phyloP scores from a whole-genome alignment of 2,113 vertebrate species.

The Sinocyclocheilus anophthalmus region DNA sequence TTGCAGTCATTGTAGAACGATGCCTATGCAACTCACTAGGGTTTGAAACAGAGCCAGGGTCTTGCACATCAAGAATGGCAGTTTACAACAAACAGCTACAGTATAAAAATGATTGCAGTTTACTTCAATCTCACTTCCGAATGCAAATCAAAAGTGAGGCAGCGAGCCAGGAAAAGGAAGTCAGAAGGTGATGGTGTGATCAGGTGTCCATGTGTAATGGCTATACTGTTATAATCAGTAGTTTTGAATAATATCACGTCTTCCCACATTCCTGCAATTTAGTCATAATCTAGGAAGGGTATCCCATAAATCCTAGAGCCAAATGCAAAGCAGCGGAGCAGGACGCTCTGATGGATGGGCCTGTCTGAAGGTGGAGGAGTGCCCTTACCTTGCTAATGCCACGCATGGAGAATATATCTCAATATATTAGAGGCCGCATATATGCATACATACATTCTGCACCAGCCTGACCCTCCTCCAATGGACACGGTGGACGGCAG shows the following conservation, averaged over 20 bases:
- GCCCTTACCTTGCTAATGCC: conserved; percentile 40
- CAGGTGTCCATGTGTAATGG: conserved; percentile 38
- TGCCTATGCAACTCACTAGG: neutral
- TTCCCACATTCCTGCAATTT: conserved; percentile 37
- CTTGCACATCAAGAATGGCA: neutral
- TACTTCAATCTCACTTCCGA: neutral
- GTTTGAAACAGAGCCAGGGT: neutral
- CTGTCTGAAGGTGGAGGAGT: conserved; percentile 39
- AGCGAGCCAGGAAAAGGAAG: neutral
- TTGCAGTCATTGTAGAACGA: neutral
- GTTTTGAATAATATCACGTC: conserved; percentile 41
- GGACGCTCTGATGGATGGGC: conserved; percentile 41
- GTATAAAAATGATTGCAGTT: neutral
- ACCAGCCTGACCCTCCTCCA: conserved; percentile 26
- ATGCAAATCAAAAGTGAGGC: neutral
- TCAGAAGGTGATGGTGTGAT: conserved; percentile 38
- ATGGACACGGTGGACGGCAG: neutral
- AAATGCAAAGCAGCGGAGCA: conserved; percentile 44
- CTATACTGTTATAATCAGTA: conserved; percentile 41
- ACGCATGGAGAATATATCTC: conserved; percentile 42
- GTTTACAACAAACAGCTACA: neutral
- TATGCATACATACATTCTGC: conserved; percentile 48
- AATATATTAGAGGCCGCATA: conserved; percentile 42
- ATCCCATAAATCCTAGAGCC: conserved; percentile 36
- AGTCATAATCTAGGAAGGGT: conserved; percentile 39